These are phyloP conservation scores for Fistularia commersonii DNA, from an alignment of 2,797 vertebrate genomes.

Conservation along the genomic window DNA sequence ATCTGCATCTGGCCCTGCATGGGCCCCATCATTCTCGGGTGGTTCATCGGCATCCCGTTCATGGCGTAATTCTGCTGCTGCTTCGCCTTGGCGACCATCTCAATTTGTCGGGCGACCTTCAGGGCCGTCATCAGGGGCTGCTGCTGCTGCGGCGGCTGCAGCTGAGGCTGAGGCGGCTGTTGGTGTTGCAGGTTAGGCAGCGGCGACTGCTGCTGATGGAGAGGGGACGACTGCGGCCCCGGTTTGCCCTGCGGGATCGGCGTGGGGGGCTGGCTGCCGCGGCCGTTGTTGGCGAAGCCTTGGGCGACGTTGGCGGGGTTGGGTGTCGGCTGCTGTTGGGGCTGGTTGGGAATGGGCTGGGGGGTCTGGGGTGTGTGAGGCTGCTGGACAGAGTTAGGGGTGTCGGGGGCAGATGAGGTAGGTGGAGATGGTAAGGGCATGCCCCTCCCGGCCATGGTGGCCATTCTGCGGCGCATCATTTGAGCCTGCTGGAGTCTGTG, in stretches of 20 bases:
- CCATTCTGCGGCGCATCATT: slow-evolving; percentile 97
- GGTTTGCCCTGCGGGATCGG: slow-evolving; percentile 88
- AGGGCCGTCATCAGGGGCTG: slow-evolving; percentile 78
- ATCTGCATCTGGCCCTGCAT: slow-evolving; percentile 86
- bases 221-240: slow-evolving; percentile 77
- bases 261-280: slow-evolving; percentile 86
- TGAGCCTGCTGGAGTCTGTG: slow-evolving; percentile 97
- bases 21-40: slow-evolving; percentile 81
- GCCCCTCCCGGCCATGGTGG: slow-evolving; percentile 94
- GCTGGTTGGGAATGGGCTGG: slow-evolving; percentile 81
- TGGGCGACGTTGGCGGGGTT: slow-evolving; percentile 81
- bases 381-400: slow-evolving; percentile 87
- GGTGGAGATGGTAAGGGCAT: slow-evolving; percentile 95
- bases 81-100: slow-evolving; percentile 85
- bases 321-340: slow-evolving; percentile 74
- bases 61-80: slow-evolving; percentile 83
- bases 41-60: slow-evolving; percentile 86
- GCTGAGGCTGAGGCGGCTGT: slow-evolving; percentile 75
- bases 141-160: slow-evolving; percentile 35
- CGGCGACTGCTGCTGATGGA: slow-evolving; percentile 83
- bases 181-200: slow-evolving; percentile 79
- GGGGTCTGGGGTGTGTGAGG: slow-evolving; percentile 91
- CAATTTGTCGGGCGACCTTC: slow-evolving; percentile 89
- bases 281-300: slow-evolving; percentile 81
- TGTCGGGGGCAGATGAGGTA: slow-evolving; percentile 90